Evolutionary conservation across 2,797 vertebrate species (phyloP).

Genomic region (Bothrops alternatus): DNA sequence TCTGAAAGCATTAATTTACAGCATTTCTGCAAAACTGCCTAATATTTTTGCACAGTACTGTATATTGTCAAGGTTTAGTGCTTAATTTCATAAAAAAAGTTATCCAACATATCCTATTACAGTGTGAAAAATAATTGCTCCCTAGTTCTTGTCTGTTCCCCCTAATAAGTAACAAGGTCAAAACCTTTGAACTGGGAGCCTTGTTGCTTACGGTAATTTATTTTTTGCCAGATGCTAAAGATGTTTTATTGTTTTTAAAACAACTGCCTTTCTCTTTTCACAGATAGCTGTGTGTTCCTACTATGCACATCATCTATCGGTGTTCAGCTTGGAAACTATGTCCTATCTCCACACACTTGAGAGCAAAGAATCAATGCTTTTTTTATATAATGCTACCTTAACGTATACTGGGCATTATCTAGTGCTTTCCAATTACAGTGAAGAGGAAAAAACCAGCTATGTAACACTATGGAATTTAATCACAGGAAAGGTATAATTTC

Average conservation of each 20-base stretch:
- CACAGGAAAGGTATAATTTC: conserved; percentile 44
- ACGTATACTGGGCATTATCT: conserved; percentile 57
- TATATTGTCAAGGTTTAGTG: not conserved
- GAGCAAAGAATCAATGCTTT: conserved; percentile 62
- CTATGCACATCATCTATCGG: conserved; percentile 59
- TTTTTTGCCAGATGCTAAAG: not conserved
- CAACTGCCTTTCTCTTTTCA: not conserved
- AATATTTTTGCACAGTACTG: not conserved
- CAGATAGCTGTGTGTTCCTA: conserved; percentile 69
- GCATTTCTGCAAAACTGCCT: not conserved
- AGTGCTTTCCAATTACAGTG: conserved; percentile 63
- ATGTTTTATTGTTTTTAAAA: not conserved
- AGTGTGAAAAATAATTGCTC: not conserved
- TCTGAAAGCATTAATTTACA: not conserved
- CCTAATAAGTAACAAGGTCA: not conserved
- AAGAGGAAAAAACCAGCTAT: conserved; percentile 58
- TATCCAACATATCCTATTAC: not conserved
- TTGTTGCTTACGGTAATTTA: not conserved
- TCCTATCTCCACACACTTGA: conserved; percentile 65
- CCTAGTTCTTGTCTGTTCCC: not conserved
- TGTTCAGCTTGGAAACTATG: conserved; percentile 62
- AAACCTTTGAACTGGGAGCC: not conserved
- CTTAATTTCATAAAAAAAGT: not conserved
- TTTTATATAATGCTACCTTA: conserved; percentile 60
- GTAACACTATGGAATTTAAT: conserved; percentile 66